Evolutionary conservation across 2,113 vertebrate species (phyloP).

Genomic region (Orcinus orca): DNA sequence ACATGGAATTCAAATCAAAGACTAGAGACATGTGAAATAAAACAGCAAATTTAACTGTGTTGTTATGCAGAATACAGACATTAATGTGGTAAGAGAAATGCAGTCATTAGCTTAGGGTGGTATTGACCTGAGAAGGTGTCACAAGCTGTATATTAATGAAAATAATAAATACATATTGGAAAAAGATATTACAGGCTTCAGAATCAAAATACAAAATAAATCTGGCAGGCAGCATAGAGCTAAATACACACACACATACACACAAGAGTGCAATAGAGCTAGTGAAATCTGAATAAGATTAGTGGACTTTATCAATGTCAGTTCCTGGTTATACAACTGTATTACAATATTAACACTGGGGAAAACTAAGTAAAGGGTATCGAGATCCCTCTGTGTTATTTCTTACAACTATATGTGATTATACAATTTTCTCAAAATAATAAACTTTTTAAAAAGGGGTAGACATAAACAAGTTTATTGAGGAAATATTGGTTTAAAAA

Average conservation of each 20-base stretch:
- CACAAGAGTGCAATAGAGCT: neutral
- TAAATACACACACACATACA: neutral
- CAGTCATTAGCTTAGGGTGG: neutral
- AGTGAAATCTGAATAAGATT: neutral
- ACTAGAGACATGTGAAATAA: neutral
- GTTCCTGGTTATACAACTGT: neutral
- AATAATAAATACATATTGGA: neutral
- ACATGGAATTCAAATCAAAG: neutral
- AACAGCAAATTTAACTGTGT: neutral
- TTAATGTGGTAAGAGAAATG: neutral
- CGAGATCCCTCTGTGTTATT: neutral
- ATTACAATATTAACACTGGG: neutral
- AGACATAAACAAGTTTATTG: neutral
- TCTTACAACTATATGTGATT: neutral
- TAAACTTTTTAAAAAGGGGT: neutral
- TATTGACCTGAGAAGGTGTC: neutral
- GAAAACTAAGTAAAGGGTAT: neutral
- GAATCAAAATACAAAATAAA: neutral
- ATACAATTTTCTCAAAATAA: conserved; percentile 1
- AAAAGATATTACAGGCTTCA: neutral
- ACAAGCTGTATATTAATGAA: neutral
- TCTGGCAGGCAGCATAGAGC: neutral
- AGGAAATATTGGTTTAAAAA: neutral
- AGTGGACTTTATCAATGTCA: neutral
- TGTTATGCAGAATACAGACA: neutral